Percentiles rank a stretch among this genome's conserved stretches.
Conservation (phyloP, 2,113 vertebrate species). For the Orthonyx spaldingii region DNA sequence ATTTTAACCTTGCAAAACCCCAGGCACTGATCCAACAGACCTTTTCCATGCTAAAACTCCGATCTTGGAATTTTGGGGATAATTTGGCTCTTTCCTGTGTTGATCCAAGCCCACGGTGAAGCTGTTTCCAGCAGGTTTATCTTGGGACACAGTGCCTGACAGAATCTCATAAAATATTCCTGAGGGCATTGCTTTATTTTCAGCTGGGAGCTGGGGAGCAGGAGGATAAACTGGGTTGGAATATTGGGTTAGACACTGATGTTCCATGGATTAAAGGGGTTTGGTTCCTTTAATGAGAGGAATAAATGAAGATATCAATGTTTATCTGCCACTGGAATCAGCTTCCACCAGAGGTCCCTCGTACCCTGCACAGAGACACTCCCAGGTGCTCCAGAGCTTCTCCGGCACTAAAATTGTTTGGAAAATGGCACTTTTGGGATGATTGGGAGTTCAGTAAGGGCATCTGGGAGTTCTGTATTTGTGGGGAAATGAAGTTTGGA, state of each 20-base stretch:
- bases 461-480: neutral
- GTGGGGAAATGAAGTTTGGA: neutral
- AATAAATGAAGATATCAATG: neutral
- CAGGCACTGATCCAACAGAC: neutral
- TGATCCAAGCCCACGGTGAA: neutral
- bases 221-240: neutral
- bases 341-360: slow-evolving; percentile 60
- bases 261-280: rapidly evolving
- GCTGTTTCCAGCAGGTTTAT: neutral
- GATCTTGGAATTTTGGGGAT: neutral
- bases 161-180: neutral
- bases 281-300: neutral
- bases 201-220: neutral
- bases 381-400: neutral
- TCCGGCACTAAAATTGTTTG: neutral
- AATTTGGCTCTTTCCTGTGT: neutral
- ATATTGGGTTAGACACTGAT: neutral
- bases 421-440: neutral
- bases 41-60: neutral
- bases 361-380: neutral
- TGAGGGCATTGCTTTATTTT: neutral
- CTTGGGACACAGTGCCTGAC: neutral
- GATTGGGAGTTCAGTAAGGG: neutral
- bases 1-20: rapidly evolving
- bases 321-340: neutral